Base-by-base conservation (phyloP, 2,888 invertebrate genomes). In the Entomobrya proxima region DNA sequence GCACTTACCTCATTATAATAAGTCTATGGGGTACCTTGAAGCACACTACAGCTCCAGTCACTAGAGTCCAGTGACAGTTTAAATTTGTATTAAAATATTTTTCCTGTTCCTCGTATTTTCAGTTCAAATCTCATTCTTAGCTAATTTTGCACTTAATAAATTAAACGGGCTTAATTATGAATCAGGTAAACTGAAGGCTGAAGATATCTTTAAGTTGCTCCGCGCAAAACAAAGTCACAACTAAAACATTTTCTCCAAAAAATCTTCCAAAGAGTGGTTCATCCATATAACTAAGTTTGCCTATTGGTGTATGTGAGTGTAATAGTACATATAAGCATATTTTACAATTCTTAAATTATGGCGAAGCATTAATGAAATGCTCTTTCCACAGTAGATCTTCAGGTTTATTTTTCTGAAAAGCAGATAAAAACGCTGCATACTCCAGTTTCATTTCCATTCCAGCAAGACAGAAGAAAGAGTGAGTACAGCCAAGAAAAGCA, bases 391-490 rank as follows among this genome's bases (percentile, higher is more conserved):
- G 50, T 50, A 18, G 18, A 50, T 50, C 50, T 50, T 50, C 27
- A 11, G n/a, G 55, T 55, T 55, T 55, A 55, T 55, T 55, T 55
- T 55, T 55, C 55, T 55, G 55, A 55, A 13, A n/a, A 13, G 55
- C 2, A 18, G 55, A 55, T 55, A 24, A 55, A 55, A 52, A 52
- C 52, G 27, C 27, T 27, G 27, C 11, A 55, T 55, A 27, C 27
- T 55, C 55, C 55, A 55, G 55, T 55, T 55, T 27, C 55, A 55
- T n/a, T n/a, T n/a, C n/a, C n/a, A n/a, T n/a, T n/a, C n/a, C n/a
- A n/a, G n/a, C n/a, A n/a, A n/a, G 18, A 52, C n/a, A 9, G 50
- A 52, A 52, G 50, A 27, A 55, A 24, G 7, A 50, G 5, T 18
- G 27, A 21, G 55, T 27, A 55, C 55, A 52, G 55, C 27, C 24